phyloP scores from a whole-genome alignment of 2,888 invertebrate species.

The Chironomus riparius region DNA sequence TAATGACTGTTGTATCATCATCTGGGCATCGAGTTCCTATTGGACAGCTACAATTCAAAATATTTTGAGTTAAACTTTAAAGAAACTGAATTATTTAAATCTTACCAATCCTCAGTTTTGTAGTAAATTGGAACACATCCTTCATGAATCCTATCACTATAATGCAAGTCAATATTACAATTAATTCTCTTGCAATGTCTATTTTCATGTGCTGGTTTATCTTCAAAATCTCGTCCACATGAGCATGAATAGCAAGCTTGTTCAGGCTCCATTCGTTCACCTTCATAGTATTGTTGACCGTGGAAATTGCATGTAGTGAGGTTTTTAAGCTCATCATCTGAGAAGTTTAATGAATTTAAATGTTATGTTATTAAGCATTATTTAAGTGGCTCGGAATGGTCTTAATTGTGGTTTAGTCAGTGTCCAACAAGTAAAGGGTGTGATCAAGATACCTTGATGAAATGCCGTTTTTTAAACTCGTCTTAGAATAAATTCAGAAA shows the following conservation, averaged over 20 bases:
- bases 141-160: background rate
- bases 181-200: conserved; percentile 10
- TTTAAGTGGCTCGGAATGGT: too few relatives aligned
- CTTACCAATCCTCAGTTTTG: background rate
- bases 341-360: background rate
- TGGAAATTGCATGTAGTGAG: background rate
- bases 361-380: too few relatives aligned
- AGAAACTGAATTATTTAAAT: too few relatives aligned
- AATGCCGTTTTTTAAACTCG: too few relatives aligned
- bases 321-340: background rate
- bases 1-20: background rate
- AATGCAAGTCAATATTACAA: conserved; percentile 12
- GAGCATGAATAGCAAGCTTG: background rate
- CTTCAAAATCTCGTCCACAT: background rate
- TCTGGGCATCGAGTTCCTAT: conserved; percentile 4
- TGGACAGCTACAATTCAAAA: conserved; percentile 10
- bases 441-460: too few relatives aligned
- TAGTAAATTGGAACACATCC: conserved; percentile 7
- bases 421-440: too few relatives aligned
- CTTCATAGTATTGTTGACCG: background rate
- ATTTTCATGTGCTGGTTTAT: conserved; percentile 5
- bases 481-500: too few relatives aligned
- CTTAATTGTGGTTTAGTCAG: too few relatives aligned
- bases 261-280: background rate
- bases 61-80: background rate